Percentiles rank a stretch among this genome's conserved stretches.
Conservation (phyloP, 2,113 vertebrate species). For the Calidris pugnax region DNA sequence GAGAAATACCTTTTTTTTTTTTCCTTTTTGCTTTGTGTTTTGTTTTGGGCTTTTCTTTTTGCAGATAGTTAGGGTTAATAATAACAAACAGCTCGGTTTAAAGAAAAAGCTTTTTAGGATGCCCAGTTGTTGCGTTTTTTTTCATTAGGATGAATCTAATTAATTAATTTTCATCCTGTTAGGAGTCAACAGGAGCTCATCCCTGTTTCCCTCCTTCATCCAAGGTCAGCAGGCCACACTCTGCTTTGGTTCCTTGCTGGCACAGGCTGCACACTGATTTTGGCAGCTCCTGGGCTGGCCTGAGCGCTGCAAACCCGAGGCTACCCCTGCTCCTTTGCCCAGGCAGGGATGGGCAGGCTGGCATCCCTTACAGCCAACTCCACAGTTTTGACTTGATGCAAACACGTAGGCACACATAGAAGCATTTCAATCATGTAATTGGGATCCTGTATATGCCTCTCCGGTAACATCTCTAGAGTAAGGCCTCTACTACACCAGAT, state of each 20-base stretch:
- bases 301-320: neutral
- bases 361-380: neutral
- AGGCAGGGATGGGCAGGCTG: neutral
- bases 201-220: neutral
- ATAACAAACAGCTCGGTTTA: neutral
- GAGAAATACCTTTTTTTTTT: neutral
- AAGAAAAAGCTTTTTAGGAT: neutral
- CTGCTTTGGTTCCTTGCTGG: neutral
- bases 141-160: neutral
- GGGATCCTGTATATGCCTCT: neutral
- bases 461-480: neutral
- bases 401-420: fast-evolving
- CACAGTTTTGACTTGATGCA: neutral
- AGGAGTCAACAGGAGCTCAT: neutral
- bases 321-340: neutral
- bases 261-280: neutral
- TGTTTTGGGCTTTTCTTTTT: neutral
- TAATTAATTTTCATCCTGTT: neutral
- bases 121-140: neutral
- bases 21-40: neutral
- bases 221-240: neutral
- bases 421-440: neutral
- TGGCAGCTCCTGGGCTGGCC: neutral
- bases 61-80: neutral
- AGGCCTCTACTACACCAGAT: neutral